Conservation (phyloP, 2,797 vertebrate genomes). For the Microctenopoma lineatum region DNA sequence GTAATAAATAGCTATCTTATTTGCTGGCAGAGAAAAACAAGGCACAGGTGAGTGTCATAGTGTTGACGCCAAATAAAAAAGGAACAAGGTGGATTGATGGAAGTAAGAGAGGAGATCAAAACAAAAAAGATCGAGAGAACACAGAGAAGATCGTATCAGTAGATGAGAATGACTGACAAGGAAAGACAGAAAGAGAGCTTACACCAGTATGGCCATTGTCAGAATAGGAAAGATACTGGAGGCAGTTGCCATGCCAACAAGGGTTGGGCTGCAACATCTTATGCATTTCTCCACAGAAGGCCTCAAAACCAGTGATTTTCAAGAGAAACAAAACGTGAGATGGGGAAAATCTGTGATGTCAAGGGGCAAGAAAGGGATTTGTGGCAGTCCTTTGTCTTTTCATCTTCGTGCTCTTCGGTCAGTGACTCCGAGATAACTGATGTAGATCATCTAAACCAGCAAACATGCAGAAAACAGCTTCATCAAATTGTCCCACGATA, state of each 20-base stretch:
- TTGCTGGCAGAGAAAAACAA: constrained; percentile 30
- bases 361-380: constrained; percentile 12
- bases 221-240: constrained; percentile 48
- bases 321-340: constrained; percentile 30
- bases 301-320: constrained; percentile 51
- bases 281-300: constrained; percentile 35
- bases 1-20: constrained; percentile 30
- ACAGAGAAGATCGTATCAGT: constrained; percentile 5
- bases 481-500: too few relatives aligned
- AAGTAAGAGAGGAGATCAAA: constrained; percentile 1
- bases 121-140: neutral
- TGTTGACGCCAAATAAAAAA: neutral
- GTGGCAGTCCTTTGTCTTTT: constrained; percentile 13
- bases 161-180: constrained; percentile 11
- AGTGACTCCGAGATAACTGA: too few relatives aligned
- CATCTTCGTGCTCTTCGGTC: neutral
- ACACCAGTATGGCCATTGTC: constrained; percentile 44
- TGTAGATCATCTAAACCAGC: too few relatives aligned
- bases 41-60: constrained; percentile 1
- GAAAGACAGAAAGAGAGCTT: constrained; percentile 8
- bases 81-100: neutral
- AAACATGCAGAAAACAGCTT: too few relatives aligned
- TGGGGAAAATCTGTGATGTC: constrained; percentile 8
- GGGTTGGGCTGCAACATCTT: constrained; percentile 33
- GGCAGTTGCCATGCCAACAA: constrained; percentile 75